A percentile compares a stretch with the other conserved stretches of the same genome.
phyloP scores from a whole-genome alignment of 2,888 invertebrate species.

The Tiliacea aurago region DNA sequence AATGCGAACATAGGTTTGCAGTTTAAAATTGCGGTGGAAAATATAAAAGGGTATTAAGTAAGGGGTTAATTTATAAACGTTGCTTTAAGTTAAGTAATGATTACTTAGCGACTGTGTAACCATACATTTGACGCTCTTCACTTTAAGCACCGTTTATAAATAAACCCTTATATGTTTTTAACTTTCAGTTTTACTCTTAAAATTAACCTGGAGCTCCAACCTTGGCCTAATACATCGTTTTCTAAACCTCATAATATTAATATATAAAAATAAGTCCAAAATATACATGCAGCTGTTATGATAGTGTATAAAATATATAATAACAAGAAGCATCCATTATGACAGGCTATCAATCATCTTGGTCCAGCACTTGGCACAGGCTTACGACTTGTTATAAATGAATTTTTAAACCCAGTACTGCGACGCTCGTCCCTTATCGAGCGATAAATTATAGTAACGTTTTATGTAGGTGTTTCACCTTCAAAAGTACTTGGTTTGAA shows the following conservation, averaged over 20 bases:
- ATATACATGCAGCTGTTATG: conserved; percentile 60
- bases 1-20: background rate
- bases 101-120: background rate
- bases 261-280: conserved; percentile 43
- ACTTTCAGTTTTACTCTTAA: background rate
- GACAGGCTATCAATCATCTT: conserved; percentile 78
- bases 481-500: conserved; percentile 7
- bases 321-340: conserved; percentile 60
- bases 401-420: conserved; percentile 72
- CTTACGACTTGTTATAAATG: conserved; percentile 78
- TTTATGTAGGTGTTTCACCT: conserved; percentile 11
- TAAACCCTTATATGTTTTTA: background rate
- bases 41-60: background rate
- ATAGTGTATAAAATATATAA: conserved; percentile 68
- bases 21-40: background rate
- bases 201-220: conserved; percentile 5
- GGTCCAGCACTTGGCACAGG: conserved; percentile 75
- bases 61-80: background rate
- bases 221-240: background rate
- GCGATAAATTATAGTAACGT: conserved; percentile 41
- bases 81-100: background rate
- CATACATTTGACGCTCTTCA: background rate
- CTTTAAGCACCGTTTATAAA: background rate
- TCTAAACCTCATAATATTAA: background rate
- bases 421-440: conserved; percentile 40